phyloP scores from a whole-genome alignment of 1,140 invertebrate species.

The Colletes latitarsis region DNA sequence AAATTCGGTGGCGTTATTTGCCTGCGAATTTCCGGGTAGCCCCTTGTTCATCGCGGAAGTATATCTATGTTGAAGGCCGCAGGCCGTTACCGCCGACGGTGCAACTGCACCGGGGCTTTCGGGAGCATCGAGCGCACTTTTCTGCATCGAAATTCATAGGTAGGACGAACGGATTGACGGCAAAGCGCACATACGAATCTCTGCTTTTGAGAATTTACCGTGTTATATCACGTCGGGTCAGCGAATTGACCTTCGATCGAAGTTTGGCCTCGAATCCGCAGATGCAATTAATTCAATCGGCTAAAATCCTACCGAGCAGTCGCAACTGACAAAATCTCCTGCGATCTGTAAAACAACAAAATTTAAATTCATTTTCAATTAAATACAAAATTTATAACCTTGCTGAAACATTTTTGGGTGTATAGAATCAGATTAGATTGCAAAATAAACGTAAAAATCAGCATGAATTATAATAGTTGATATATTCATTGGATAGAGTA shows the following conservation, averaged over 20 bases:
- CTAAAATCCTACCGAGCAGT: too few species aligned
- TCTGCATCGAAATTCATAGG: constrained; percentile 36
- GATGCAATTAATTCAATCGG: constrained; percentile 20
- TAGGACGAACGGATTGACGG: background rate
- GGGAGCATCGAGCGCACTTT: constrained; percentile 20
- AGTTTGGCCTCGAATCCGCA: background rate
- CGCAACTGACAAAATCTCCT: too few species aligned
- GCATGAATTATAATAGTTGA: too few species aligned
- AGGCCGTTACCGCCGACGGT: background rate
- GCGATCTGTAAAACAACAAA: too few species aligned
- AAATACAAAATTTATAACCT: too few species aligned
- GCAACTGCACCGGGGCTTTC: constrained; percentile 23
- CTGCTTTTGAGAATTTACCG: constrained; percentile 1
- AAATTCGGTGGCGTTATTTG: constrained; percentile 12
- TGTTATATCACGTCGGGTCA: background rate
- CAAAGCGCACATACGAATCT: background rate
- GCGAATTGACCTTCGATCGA: constrained; percentile 18
- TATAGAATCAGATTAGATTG: too few species aligned
- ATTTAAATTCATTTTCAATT: too few species aligned
- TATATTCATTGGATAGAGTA: too few species aligned
- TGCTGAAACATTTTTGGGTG: too few species aligned
- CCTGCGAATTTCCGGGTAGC: constrained; percentile 1
- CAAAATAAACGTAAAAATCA: too few species aligned
- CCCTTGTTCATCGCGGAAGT: constrained; percentile 3
- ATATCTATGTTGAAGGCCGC: constrained; percentile 32